phyloP scores from a whole-genome alignment of 1,140 invertebrate species.

The Meteorus sp. region DNA sequence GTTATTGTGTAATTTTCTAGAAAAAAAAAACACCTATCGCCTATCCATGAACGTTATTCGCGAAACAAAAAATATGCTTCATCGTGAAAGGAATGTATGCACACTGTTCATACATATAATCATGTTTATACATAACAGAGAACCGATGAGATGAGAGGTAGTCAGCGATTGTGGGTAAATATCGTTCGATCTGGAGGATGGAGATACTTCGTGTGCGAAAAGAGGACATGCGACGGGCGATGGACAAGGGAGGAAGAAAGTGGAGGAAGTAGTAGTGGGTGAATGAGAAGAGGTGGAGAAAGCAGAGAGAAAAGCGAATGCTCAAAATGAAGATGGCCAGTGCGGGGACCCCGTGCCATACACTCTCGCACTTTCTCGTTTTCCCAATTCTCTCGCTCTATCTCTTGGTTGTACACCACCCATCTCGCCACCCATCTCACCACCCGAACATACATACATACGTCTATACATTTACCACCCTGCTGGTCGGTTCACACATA shows the following conservation, averaged over 20 bases:
- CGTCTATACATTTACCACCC: background rate
- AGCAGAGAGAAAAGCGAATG: slow-evolving; percentile 42
- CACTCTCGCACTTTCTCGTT: slow-evolving; percentile 13
- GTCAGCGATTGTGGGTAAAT: slow-evolving; percentile 55
- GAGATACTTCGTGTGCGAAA: too few species aligned
- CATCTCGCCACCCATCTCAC: slow-evolving; percentile 23
- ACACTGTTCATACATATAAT: background rate
- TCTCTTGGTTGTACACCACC: slow-evolving; percentile 8
- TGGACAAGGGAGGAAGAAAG: slow-evolving; percentile 32
- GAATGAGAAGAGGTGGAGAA: slow-evolving; percentile 60
- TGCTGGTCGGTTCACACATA: slow-evolving; percentile 13
- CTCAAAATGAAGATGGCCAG: slow-evolving; percentile 56
- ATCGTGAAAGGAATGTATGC: too few species aligned
- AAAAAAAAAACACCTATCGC: too few species aligned
- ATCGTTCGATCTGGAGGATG: slow-evolving; percentile 60
- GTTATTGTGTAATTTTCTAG: too few species aligned
- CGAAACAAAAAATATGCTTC: too few species aligned
- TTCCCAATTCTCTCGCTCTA: too few species aligned
- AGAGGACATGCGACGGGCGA: background rate
- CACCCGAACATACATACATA: slow-evolving; percentile 28
- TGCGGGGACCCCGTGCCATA: slow-evolving; percentile 33
- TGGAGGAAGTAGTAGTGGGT: slow-evolving; percentile 56
- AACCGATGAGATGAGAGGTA: slow-evolving; percentile 27
- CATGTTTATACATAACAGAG: background rate
- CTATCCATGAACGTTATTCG: too few species aligned